These are phyloP conservation scores for Clusia tigrina DNA, from an alignment of 2,888 invertebrate genomes.

Conservation along the genomic window DNA sequence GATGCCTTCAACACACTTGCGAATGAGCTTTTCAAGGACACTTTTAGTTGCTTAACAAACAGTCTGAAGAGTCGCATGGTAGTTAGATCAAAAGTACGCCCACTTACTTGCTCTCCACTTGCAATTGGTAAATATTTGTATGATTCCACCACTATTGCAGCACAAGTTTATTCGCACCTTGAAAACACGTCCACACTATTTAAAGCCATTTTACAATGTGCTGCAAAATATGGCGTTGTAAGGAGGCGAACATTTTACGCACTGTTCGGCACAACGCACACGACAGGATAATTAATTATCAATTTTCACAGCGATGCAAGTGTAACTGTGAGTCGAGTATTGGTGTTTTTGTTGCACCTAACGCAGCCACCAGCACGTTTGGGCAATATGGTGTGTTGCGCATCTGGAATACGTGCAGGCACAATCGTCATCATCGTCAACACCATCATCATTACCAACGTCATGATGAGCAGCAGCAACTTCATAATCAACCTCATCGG, in stretches of 20 bases:
- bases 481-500: conserved; percentile 5
- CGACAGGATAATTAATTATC: conserved; percentile 55
- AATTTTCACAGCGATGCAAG: conserved; percentile 40
- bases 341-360: no score
- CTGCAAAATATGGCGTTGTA: background rate
- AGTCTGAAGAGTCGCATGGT: no score
- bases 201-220: background rate
- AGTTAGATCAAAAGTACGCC: no score
- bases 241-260: conserved; percentile 3
- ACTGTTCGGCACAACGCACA: conserved; percentile 15
- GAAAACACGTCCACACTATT: no score
- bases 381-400: background rate
- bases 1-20: no score
- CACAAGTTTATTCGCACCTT: no score
- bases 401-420: background rate
- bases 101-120: no score
- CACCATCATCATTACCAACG: conserved; percentile 13
- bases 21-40: no score
- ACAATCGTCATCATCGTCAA: conserved; percentile 11
- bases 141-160: no score
- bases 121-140: no score
- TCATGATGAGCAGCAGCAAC: conserved; percentile 12
- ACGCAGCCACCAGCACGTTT: background rate
- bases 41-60: no score
- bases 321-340: no score